Evolutionary conservation across 2,888 invertebrate genomes (phyloP), one percentile per base, ranked within the genome.

Genomic region (Prenolepis imparis): DNA sequence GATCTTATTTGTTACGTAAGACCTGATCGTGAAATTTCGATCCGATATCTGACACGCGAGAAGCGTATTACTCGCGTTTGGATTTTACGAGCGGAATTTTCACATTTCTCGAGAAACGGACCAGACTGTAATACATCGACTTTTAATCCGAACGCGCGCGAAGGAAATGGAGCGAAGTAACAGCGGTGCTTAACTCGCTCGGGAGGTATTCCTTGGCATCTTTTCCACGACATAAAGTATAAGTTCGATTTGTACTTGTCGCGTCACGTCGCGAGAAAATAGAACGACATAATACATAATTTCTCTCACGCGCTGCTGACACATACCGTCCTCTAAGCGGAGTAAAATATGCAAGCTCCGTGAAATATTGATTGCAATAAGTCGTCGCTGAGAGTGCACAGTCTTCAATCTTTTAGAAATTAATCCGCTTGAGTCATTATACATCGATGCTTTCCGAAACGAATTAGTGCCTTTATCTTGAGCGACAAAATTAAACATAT

Each of bases 1-100:
- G 84, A 88, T 90, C 82, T 87, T 82, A 84, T 85, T 87, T 83
- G 82, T 64, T 78, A 70, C 52, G 24, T 66, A 36, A 36, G 44
- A 83, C 48, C 78, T 84, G 87, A 85, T 83, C n/a, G 48, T 2
- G 8, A 52, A 52, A 15, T 52, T 52, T n/a, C 48, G 39, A 83
- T 59, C 81, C 83, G 88, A 85, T 83, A 74, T 80, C 32, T 44
- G 57, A 63, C 57, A 44, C 57, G 28, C 67, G 67, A 48, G 15
- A 59, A 28, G 75, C 57, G 84, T 63, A 66, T 84, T 63, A 80
- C 74, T 63, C 24, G 48, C 63, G 28, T 61, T 72, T 72, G 48
- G 39, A 85, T 59, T 84, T 77, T 75, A 63, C 64, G 44, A 78
- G 48, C 68, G 57, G 8, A 9, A 41, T 32, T 52, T 61, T 63